Conservation (phyloP, 2,888 invertebrate species). For the Timandra comae region DNA sequence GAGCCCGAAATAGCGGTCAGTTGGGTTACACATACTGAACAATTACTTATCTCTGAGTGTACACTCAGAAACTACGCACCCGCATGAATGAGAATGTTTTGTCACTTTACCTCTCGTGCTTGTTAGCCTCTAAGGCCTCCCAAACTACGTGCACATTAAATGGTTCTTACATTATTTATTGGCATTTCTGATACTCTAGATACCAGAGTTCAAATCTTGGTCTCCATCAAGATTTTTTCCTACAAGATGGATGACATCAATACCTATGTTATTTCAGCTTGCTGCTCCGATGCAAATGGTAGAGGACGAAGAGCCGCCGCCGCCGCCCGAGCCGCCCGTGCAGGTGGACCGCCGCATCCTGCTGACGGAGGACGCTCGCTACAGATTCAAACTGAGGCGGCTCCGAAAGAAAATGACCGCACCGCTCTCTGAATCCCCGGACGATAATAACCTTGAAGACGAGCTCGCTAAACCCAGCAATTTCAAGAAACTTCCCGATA, state of each 20-base stretch:
- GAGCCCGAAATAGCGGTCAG: slow-evolving; percentile 54
- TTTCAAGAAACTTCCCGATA: slow-evolving; percentile 77
- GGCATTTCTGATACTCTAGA: too few relatives aligned
- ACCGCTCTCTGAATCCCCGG: slow-evolving; percentile 44
- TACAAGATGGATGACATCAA: neutral
- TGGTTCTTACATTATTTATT: too few relatives aligned
- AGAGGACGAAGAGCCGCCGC: slow-evolving; percentile 53
- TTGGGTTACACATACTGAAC: too few relatives aligned
- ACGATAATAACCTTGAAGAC: slow-evolving; percentile 47
- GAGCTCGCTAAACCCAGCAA: slow-evolving; percentile 77
- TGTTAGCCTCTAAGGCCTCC: too few relatives aligned
- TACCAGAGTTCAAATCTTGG: too few relatives aligned
- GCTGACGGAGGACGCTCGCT: slow-evolving; percentile 54
- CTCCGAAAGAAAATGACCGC: slow-evolving; percentile 50
- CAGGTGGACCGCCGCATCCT: slow-evolving; percentile 52
- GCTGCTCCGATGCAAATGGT: slow-evolving; percentile 36
- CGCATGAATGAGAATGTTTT: too few relatives aligned
- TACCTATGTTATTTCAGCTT: slow-evolving; percentile 28
- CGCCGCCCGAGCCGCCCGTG: slow-evolving; percentile 36
- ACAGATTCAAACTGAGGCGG: slow-evolving; percentile 54
- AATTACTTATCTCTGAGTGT: too few relatives aligned
- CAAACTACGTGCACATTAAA: too few relatives aligned
- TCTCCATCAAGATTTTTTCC: too few relatives aligned
- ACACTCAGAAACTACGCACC: too few relatives aligned
- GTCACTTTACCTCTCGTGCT: too few relatives aligned